Evolutionary conservation across 2,113 vertebrate genomes (phyloP).

Genomic region (Siphamia tubifer): DNA sequence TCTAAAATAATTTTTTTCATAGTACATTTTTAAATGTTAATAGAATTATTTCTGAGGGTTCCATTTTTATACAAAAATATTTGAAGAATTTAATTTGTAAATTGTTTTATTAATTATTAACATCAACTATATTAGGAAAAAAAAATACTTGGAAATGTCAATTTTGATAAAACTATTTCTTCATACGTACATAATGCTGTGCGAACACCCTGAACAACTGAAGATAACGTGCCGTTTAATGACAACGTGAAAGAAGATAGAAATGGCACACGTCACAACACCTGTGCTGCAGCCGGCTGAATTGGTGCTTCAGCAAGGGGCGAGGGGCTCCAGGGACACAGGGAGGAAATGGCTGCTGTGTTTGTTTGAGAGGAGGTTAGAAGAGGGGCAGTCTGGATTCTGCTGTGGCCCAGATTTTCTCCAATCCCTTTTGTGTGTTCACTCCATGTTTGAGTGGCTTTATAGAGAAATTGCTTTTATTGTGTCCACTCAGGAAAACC

Average conservation of each 20-base stretch:
- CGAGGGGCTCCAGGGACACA: slow-evolving; percentile 61
- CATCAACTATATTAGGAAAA: background rate
- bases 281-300: slow-evolving; percentile 60
- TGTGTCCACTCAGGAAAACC: slow-evolving; percentile 71
- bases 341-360: slow-evolving; percentile 70
- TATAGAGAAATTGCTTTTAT: slow-evolving; percentile 76
- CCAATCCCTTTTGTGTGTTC: slow-evolving; percentile 70
- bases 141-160: background rate
- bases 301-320: slow-evolving; percentile 51
- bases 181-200: background rate
- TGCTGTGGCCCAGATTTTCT: slow-evolving; percentile 74
- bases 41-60: background rate
- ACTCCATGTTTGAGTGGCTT: slow-evolving; percentile 69
- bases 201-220: background rate
- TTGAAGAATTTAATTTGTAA: background rate
- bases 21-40: background rate
- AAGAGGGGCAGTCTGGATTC: slow-evolving; percentile 69
- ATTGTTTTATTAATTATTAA: background rate
- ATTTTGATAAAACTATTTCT: background rate
- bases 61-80: too few relatives aligned
- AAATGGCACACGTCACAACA: slow-evolving; percentile 57
- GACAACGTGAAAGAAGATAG: slow-evolving; percentile 24
- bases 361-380: slow-evolving; percentile 74
- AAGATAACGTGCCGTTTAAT: slow-evolving; percentile 24
- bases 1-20: background rate